Conservation (phyloP, 2,888 invertebrate species). For the Macrosoma leucophasiata region DNA sequence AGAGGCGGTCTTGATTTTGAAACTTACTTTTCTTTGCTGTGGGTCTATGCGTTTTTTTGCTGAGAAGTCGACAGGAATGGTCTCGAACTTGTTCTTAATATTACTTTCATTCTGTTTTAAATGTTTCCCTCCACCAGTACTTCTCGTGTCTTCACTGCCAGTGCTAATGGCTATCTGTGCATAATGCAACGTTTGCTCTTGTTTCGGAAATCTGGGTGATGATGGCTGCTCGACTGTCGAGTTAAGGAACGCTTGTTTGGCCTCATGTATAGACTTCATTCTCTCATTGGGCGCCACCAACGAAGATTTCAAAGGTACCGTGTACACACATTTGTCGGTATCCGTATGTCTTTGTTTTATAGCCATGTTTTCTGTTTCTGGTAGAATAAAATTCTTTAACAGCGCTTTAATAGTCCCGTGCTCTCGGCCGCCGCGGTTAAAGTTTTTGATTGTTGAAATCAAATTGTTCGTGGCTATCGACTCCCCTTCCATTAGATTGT, state of each 20-base stretch:
- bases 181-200: constrained; percentile 50
- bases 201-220: constrained; percentile 27
- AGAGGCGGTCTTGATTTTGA: constrained; percentile 75
- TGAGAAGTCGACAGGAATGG: constrained; percentile 33
- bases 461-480: constrained; percentile 51
- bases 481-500: constrained; percentile 62
- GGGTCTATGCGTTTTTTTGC: constrained; percentile 49
- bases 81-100: constrained; percentile 34
- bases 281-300: constrained; percentile 42
- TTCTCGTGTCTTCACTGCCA: constrained; percentile 61
- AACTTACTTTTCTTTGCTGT: constrained; percentile 75
- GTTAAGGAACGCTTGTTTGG: constrained; percentile 58
- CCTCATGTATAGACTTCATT: constrained; percentile 52
- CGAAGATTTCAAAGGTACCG: constrained; percentile 51
- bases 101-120: constrained; percentile 26
- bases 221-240: constrained; percentile 42
- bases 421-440: constrained; percentile 48
- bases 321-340: constrained; percentile 51
- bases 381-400: constrained; percentile 57
- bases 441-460: constrained; percentile 53
- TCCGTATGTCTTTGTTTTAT: constrained; percentile 59
- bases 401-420: constrained; percentile 58
- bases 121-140: constrained; percentile 61
- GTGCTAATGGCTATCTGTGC: constrained; percentile 62
- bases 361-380: constrained; percentile 58